Conservation (phyloP, 1,140 invertebrate genomes). For the Sweltsa coloradensis region DNA sequence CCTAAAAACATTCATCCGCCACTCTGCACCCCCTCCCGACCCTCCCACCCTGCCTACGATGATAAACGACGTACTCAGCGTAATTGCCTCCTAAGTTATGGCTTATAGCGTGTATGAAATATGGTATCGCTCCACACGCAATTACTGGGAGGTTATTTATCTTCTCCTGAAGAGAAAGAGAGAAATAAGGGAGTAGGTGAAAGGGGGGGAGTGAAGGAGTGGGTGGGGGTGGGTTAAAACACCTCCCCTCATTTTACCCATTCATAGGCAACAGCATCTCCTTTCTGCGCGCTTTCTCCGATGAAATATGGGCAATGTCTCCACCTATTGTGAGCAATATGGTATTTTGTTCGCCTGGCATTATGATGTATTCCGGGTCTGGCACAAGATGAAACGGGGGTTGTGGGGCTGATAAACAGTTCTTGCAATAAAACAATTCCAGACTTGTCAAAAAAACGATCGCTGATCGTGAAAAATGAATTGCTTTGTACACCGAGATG, state of each 20-base stretch:
- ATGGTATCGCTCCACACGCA: constrained; percentile 41
- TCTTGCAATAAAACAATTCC: constrained; percentile 3
- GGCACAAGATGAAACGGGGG: not conserved
- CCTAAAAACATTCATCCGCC: constrained; percentile 7
- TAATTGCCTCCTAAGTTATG: constrained; percentile 45
- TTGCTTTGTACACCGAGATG: too few relatives aligned
- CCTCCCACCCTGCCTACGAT: constrained; percentile 19
- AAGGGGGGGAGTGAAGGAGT: not conserved
- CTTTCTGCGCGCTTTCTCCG: not conserved
- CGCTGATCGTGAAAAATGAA: too few relatives aligned
- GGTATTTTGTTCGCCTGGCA: constrained; percentile 3
- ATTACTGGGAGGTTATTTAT: constrained; percentile 42
- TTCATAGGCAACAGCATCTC: constrained; percentile 3
- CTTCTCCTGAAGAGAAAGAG: constrained; percentile 22
- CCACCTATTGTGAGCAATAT: constrained; percentile 5
- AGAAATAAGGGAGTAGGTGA: constrained; percentile 14
- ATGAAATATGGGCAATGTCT: constrained; percentile 2
- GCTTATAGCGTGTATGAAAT: constrained; percentile 40
- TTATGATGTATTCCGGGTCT: constrained; percentile 5
- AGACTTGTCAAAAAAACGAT: too few relatives aligned
- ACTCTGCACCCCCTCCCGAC: not conserved
- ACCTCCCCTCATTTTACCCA: constrained; percentile 4
- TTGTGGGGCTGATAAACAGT: not conserved
- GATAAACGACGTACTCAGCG: constrained; percentile 41
- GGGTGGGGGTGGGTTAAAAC: constrained; percentile 6